Evolutionary conservation across 2,888 invertebrate species (phyloP).

Genomic region (Drosophila fulvimacula): DNA sequence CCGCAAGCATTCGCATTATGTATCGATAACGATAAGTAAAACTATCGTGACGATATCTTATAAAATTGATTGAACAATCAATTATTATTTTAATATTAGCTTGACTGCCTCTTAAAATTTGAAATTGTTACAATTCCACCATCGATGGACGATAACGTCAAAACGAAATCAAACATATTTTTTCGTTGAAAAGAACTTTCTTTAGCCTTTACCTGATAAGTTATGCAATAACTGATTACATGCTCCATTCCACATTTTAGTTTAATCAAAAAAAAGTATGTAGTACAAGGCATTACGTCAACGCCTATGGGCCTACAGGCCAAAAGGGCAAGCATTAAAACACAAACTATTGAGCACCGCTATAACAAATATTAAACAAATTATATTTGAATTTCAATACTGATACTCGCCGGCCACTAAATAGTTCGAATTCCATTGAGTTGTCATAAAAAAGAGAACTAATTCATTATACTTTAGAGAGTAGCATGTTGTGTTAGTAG

Average conservation of each 20-base stretch:
- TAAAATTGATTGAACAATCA: not conserved
- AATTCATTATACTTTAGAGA: conserved; percentile 8
- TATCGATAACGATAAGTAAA: not conserved
- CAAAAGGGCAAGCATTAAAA: conserved; percentile 32
- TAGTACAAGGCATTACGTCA: conserved; percentile 23
- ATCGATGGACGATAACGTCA: not conserved
- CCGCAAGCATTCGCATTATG: conserved; percentile 18
- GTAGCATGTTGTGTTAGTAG: conserved; percentile 20
- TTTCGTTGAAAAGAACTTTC: not conserved
- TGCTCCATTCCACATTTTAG: not conserved
- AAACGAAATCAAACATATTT: not conserved
- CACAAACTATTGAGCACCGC: conserved; percentile 16
- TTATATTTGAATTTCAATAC: conserved; percentile 26
- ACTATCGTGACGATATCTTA: not conserved
- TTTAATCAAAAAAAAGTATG: not conserved
- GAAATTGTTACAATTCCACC: not conserved
- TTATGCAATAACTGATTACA: conserved; percentile 3
- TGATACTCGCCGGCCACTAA: conserved; percentile 22
- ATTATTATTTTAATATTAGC: not conserved
- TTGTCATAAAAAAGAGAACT: conserved; percentile 17
- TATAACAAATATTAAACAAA: conserved; percentile 19
- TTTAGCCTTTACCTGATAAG: not conserved
- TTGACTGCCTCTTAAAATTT: not conserved
- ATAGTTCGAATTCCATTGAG: conserved; percentile 21
- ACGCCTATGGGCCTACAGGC: conserved; percentile 3